Conservation (phyloP, 2,888 invertebrate species). For the Epirrita christyi region DNA sequence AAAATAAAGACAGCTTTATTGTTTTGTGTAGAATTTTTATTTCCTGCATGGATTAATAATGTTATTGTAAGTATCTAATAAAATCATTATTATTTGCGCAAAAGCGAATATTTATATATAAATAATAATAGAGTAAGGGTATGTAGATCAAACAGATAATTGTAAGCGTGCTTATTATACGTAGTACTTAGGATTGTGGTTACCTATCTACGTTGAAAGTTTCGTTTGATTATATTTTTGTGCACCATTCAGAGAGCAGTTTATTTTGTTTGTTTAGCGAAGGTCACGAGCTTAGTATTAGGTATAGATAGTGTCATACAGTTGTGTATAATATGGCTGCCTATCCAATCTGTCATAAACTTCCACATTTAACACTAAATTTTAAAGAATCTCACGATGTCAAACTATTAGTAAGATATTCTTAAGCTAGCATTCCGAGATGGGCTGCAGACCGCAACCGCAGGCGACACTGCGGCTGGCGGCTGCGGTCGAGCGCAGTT, state of each 20-base stretch:
- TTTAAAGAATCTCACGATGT: conserved; percentile 11
- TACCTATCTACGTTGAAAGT: conserved; percentile 37
- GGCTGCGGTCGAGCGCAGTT: no score
- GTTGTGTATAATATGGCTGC: conserved; percentile 30
- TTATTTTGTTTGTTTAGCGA: conserved; percentile 8
- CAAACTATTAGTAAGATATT: not conserved
- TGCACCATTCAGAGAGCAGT: conserved; percentile 11
- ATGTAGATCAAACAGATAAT: conserved; percentile 77
- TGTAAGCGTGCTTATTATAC: conserved; percentile 55
- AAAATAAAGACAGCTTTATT: no score
- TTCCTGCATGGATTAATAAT: no score
- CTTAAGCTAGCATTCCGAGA: no score
- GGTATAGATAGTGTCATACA: conserved; percentile 19
- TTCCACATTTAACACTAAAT: conserved; percentile 13
- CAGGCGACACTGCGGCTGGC: no score
- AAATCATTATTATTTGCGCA: no score
- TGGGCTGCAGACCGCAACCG: no score
- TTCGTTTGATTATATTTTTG: conserved; percentile 13
- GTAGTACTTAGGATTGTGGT: conserved; percentile 50
- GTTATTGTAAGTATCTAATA: no score
- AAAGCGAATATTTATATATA: conserved; percentile 14
- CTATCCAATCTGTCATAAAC: conserved; percentile 24
- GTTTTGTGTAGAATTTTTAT: no score
- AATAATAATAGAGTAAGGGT: conserved; percentile 46
- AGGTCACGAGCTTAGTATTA: conserved; percentile 21